A percentile compares a stretch with the other conserved stretches of the same genome.
Evolutionary conservation across 2,888 invertebrate genomes (phyloP).

Genomic region (Ryuthela nishihirai): DNA sequence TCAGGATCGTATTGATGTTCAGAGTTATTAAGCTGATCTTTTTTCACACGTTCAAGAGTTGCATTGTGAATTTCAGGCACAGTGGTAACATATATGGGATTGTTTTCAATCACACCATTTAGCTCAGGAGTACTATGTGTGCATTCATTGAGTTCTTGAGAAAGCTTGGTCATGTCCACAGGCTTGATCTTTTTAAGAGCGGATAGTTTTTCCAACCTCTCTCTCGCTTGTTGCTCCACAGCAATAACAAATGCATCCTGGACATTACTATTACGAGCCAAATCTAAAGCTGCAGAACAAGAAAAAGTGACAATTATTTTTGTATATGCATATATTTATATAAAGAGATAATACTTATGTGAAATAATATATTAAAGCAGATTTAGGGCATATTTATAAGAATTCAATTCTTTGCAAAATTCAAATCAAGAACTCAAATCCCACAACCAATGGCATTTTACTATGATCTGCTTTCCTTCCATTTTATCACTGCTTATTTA

Average conservation of each 20-base stretch:
- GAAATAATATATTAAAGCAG: no score
- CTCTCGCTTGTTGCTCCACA: slow-evolving; percentile 88
- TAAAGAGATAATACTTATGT: no score
- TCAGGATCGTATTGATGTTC: slow-evolving; percentile 8
- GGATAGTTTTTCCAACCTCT: slow-evolving; percentile 85
- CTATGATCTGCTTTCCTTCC: no score
- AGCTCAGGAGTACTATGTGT: slow-evolving; percentile 55
- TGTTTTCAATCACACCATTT: slow-evolving; percentile 76
- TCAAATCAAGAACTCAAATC: no score
- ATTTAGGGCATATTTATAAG: no score
- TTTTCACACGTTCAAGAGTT: slow-evolving; percentile 33
- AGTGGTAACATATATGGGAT: slow-evolving; percentile 78
- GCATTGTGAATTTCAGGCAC: slow-evolving; percentile 49
- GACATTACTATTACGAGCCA: slow-evolving; percentile 74
- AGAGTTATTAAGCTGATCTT: slow-evolving; percentile 17
- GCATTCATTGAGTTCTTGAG: slow-evolving; percentile 54
- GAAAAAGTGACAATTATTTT: no score
- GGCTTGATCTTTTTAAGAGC: slow-evolving; percentile 90
- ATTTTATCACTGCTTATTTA: no score
- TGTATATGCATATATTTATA: no score
- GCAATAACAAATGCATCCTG: slow-evolving; percentile 98
- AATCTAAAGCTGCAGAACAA: slow-evolving; percentile 68
- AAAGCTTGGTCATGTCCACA: slow-evolving; percentile 86
- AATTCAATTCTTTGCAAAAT: no score
- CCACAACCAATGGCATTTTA: no score